Base-by-base conservation (phyloP, 1,140 invertebrate genomes). In the Gonatopus flavifemur region DNA sequence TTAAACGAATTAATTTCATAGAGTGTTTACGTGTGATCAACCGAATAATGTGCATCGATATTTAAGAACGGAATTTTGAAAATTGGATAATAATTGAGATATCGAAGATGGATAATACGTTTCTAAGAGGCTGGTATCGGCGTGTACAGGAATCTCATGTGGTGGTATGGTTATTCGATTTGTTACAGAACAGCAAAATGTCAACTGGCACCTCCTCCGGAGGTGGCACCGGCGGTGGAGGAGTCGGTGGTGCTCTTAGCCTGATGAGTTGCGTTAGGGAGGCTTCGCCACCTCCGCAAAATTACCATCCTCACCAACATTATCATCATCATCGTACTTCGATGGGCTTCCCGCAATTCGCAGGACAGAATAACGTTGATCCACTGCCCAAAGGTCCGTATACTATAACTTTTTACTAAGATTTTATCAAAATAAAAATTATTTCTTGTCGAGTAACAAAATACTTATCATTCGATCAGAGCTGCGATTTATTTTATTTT, bases 261-360 rank as follows among this genome's bases (percentile, higher is more conserved):
- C 66, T 77, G 40, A 80, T 80, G 74, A 76, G 77, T 19, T 80
- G 78, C 49, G 74, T 80, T 40, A 74, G 78, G 22, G 78, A 80
- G 57, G 70, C 77, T 12, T 79, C 77, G 28, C 77, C 78, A 12
- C 64, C 69, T n/a, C 74, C 76, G 3, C 70, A 65, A 33, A 64
- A 50, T 41, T 50, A 67, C 50, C 59, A 61, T 37, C 58, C 59
- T 35, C 47, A 64, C n/a, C 53, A 55, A 6, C 59, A 49, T 12
- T 40, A 45, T 19, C 57, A 56, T 19, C 36, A 50, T 20, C 41
- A 43, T 15, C 41, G 38, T 9, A 52, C 20, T 25, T 64, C 8
- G 59, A 47, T 4, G 67, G 67, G 12, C 58, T 59, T 22, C 35
- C 54, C 3, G 41, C 43, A n/a, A n/a, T n/a, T n/a, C n/a, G n/a